Evolutionary conservation across 2,888 invertebrate genomes (phyloP).

Genomic region (Macrophya alboannulata): DNA sequence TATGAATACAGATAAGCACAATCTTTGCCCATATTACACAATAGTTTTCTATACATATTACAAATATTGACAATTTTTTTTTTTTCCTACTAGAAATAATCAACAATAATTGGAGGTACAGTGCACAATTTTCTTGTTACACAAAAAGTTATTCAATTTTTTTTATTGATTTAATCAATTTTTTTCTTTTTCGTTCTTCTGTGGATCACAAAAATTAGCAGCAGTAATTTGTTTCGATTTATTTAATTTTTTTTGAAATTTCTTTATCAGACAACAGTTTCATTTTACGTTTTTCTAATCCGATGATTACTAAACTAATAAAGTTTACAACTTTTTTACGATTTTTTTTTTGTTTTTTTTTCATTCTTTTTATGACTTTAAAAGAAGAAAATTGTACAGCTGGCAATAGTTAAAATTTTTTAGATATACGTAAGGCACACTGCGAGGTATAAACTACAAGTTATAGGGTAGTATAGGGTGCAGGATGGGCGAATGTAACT

Average conservation of each 20-base stretch:
- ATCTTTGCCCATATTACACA: background rate
- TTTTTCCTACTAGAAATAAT: background rate
- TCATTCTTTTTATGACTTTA: background rate
- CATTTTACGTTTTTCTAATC: background rate
- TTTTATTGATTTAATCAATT: too few species aligned
- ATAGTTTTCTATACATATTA: too few species aligned
- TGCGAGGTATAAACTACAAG: conserved; percentile 15
- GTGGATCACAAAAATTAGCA: background rate
- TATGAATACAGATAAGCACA: conserved; percentile 37
- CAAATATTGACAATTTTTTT: background rate
- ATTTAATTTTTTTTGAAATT: too few species aligned
- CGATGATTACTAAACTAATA: background rate
- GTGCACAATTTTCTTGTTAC: too few species aligned
- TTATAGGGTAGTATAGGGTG: conserved; percentile 12
- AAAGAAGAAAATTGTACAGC: background rate
- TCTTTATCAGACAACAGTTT: too few species aligned
- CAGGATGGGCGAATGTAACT: conserved; percentile 34
- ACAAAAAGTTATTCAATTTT: too few species aligned
- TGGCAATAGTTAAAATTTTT: background rate
- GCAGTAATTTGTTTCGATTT: background rate
- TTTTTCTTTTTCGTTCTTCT: too few species aligned
- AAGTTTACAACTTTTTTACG: background rate
- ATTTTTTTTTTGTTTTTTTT: background rate
- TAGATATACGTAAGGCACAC: background rate
- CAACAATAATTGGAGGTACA: background rate